Evolutionary conservation across 2,113 vertebrate species (phyloP).

Genomic region (Campylomormyrus tamandua): DNA sequence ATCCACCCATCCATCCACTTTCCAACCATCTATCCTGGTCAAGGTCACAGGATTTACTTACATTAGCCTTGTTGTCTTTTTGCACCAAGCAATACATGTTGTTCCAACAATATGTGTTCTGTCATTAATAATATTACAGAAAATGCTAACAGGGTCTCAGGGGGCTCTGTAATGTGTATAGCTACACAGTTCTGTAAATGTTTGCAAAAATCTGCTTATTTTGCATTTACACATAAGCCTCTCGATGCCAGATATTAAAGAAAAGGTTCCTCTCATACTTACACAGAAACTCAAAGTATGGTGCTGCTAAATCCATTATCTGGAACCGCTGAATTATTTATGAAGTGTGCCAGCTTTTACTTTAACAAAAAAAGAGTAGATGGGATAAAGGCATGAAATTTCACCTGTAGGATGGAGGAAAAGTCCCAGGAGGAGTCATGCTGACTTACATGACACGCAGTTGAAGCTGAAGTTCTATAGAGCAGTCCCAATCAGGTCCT

Average conservation of each 20-base stretch:
- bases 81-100: neutral
- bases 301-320: neutral
- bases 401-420: neutral
- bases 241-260: neutral
- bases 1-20: neutral
- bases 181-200: neutral
- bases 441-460: neutral
- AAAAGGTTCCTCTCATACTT: neutral
- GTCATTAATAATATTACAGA: neutral
- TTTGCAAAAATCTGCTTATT: constrained; percentile 4
- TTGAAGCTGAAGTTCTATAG: neutral
- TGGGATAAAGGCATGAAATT: neutral
- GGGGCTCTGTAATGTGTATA: neutral
- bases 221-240: neutral
- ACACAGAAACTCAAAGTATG: neutral
- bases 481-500: neutral
- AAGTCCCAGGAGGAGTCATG: neutral
- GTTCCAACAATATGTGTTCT: neutral
- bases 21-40: neutral
- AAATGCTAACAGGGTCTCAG: neutral
- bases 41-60: neutral
- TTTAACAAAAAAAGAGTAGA: neutral
- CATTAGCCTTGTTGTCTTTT: neutral
- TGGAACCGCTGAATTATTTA: neutral
- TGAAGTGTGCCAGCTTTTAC: neutral